Evolutionary conservation across 1,140 invertebrate species (phyloP), one percentile per base, ranked within the genome.

Genomic region (Panagrolaimus sp.): DNA sequence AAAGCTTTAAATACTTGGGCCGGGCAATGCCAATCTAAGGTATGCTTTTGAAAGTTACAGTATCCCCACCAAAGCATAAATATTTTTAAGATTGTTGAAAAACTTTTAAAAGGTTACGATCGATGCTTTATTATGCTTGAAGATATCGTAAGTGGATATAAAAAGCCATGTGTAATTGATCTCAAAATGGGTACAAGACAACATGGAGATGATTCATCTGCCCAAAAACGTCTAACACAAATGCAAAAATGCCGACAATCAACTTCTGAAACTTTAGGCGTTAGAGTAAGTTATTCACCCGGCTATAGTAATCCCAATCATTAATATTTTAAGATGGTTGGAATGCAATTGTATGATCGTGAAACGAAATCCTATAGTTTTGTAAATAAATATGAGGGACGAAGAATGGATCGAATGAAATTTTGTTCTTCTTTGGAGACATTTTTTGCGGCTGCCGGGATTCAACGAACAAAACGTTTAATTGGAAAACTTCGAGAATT

Each of bases 181-280:
- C 86, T 96, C 70, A 96, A 96, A 87, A 94, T 96, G 92, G 94
- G 93, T 44, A 94, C 92, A 28, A 87, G 93, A 63, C 93, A 95
- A 83, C 91, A 96, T 83, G 92, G 92, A 15, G 93, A 95, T 84
- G 91, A 94, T 84, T 92, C 92, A 2, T 89, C 90, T 9, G 91
- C 91, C 0, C 91, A 93, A 80, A 96, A 96, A 84, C 88, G 89
- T 55, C 88, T 74, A 91, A 91, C 81, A 91, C 73, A 96, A 85
- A 93, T 92, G 83, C 91, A 91, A 55, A 94, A 94, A 84, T 94
- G 92, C 83, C 89, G 90, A 38, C 89, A 89, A 26, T 91, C 91
- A 76, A 96, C 93, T 0, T 94, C 91, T 1, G 90, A 89, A 0
- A 88, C 89, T 3, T 86, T 96, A 9, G 93, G 93, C 4, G 90